Evolutionary conservation across 2,113 vertebrate genomes (phyloP).

Genomic region (Tachysurus vachellii): DNA sequence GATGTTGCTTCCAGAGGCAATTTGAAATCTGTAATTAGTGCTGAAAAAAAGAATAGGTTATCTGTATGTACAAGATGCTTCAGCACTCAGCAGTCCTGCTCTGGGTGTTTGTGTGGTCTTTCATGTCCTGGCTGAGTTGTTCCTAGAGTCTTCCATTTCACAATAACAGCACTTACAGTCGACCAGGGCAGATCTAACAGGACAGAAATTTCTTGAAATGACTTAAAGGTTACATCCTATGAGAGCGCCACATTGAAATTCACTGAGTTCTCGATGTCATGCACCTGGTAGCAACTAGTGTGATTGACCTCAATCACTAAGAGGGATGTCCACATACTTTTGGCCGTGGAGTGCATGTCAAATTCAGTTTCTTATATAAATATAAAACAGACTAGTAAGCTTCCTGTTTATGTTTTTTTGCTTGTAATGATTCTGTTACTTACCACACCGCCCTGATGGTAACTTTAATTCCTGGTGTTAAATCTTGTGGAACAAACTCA

Average conservation of each 20-base stretch:
- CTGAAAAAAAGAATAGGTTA: background rate
- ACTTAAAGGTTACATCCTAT: background rate
- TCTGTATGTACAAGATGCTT: background rate
- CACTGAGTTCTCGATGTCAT: background rate
- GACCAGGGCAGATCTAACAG: background rate
- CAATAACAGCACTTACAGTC: background rate
- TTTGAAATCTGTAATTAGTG: background rate
- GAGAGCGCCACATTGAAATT: background rate
- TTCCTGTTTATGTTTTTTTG: background rate
- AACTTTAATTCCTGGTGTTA: slow-evolving; percentile 93
- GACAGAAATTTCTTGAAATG: background rate
- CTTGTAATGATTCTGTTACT: slow-evolving; percentile 50
- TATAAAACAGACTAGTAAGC: background rate
- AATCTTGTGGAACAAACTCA: slow-evolving; percentile 91
- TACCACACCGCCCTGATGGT: slow-evolving; percentile 97
- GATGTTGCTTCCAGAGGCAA: background rate
- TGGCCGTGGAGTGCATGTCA: background rate
- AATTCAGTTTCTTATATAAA: background rate
- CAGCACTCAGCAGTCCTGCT: background rate
- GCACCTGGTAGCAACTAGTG: background rate
- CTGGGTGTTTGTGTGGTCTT: background rate
- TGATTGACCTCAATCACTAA: background rate
- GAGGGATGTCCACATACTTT: background rate
- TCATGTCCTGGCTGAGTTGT: background rate
- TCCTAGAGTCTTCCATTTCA: background rate